Base-by-base conservation (phyloP, 2,113 vertebrate species). In the Isichthys henryi region DNA sequence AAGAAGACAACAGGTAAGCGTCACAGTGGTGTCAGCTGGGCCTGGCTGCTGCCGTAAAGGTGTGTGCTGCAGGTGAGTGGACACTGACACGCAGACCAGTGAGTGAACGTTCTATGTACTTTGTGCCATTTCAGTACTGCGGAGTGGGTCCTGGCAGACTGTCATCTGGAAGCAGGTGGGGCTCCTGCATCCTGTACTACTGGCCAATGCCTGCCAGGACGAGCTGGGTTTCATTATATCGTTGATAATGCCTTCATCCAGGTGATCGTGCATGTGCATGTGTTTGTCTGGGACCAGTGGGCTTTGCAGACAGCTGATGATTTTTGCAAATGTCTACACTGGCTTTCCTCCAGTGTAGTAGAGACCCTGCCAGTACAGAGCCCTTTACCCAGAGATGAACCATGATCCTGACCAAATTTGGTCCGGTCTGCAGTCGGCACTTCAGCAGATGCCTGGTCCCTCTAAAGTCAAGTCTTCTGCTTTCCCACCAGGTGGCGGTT, bases 161-260 rank as follows among this genome's bases (percentile, higher is more conserved):
- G 94, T 99, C 92, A 96, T 98, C 91, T 99, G 98, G 98, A 99
- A 98, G 95, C 97, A 99, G 98, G 98, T 99, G 97, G 92, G 62
- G 62, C 53, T 11, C 70, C 58, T 48, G 21, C 15, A 53, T 87
- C 49, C 27, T 2, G 39, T 45, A 6, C 43, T n/a, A 46, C 70
- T 43, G 70, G 62, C 31, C 35, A 6, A 35, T 77, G 35, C 11
- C 5, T 85, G 23, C 48, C 1, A 48, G 9, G 43, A 50, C 2
- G 3, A 49, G 83, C 48, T 48, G 21, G 35, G 19, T 46, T 46
- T 83, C 43, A 43, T 17, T 31, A 23, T 84, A 3, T 84, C 10
- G 43, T n/a, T 48, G 7, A 48, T 10, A 84, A 10, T 23, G 4
- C 8, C 13, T 21, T 48, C 82, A 48, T 19, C 19, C 82, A 46